Base-by-base conservation (phyloP, 2,888 invertebrate genomes). In the Ethmia dodecea region DNA sequence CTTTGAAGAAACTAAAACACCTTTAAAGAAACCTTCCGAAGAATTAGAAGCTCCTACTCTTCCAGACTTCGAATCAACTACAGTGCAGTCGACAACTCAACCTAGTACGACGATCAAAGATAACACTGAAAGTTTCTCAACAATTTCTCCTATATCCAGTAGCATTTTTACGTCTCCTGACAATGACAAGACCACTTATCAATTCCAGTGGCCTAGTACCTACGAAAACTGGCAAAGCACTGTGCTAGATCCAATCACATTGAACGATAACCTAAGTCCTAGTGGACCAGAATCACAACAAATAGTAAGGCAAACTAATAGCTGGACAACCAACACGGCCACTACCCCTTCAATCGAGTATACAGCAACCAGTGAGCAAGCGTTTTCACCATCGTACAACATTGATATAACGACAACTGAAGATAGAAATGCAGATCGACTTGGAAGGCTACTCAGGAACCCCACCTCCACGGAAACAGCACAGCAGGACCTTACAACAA, bases 241-340 rank as follows among this genome's bases (percentile, higher is more conserved):
- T 0, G 89, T 91, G 6, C 89, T 93, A 5, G 92, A 94, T 64
- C 94, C 94, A 0, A 86, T 91, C 16, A 89, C 90, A 13, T 88
- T 94, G 10, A 94, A 94, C 55, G 91, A 92, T 38, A 91, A 89
- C 0, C 57, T 92, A 5, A 83, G 79, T 39, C 74, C 86, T 0
- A 62, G 71, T n/a, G 70, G 59, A 1, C 54, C 55, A 2, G 78
- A 78, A 24, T 46, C 62, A 4, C 59, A 68, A 43, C 56, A 60
- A 40, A 49, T 62, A 10, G 48, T 62, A 15, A 57, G 60, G 25
- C 63, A 83, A 66, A 45, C 80, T 28, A 60, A 59, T 42, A 48
- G 67, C 14, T 63, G 73, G 60, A 46, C 61, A 42, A 54, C 68
- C 5, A 69, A 65, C 22, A 70, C 69, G 4, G 61, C 62, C 3